Base-by-base conservation (phyloP, 2,113 vertebrate species). In the Etia nguti region DNA sequence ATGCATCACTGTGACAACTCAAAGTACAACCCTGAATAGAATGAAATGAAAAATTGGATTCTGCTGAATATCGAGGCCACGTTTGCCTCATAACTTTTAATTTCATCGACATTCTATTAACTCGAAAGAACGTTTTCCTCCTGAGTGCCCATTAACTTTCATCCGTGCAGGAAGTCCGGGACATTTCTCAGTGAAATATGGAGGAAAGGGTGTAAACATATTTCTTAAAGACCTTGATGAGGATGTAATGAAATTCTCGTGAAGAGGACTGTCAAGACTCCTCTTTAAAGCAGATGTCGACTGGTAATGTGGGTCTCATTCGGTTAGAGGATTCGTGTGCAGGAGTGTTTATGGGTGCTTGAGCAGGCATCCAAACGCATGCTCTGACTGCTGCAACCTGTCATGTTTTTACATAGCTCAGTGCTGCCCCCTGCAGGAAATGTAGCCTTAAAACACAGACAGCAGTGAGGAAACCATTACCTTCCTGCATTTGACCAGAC, bases 341-440 rank as follows among this genome's bases (percentile, higher is more conserved):
- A 13, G 26, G 3, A 43, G 22, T n/a, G 31, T 36, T 18, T 11
- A 41, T 50, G 75, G 5, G 36, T 22, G 46, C 22, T 11, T 9
- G 20, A 60, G 81, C 20, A 18, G 59, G 26, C 18, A 77, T 29
- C 43, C 4, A 26, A 79, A 60, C 81, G 26, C 31, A 70, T 34
- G 34, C 24, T 22, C 79, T 4, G 8, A 31, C 36, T 88, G 62
- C 80, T 86, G 85, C 77, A 87, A 84, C 81, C 12, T 6, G 38
- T 4, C 12, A 31, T 73, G 31, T 16, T 70, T 48, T 54, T 82
- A 22, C 24, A 54, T 4, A 41, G 93, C 91, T 91, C 89, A 89
- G 93, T 89, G 83, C 86, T 90, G 93, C 91, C 91, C 88, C 85
- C 92, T 92, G 88, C 89, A 93, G 93, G 91, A 79, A 3, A 79